Conservation (phyloP, 2,797 vertebrate genomes). For the Platalea minor region DNA sequence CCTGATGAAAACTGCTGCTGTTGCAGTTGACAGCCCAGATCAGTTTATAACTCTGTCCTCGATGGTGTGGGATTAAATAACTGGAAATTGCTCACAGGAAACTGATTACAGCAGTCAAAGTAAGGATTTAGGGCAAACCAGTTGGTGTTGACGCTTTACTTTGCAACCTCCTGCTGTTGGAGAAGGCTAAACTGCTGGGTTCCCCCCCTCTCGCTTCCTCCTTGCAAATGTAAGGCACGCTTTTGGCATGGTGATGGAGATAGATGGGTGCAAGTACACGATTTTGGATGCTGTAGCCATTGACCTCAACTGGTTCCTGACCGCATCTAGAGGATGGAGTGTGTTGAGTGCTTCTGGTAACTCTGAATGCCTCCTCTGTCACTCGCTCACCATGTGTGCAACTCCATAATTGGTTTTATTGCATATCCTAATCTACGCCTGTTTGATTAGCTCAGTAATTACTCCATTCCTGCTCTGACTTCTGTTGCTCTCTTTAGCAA, state of each 20-base stretch:
- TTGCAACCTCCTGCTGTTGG: neutral
- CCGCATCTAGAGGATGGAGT: neutral
- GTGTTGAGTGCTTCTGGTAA: neutral
- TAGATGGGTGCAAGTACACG: neutral
- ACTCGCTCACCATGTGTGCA: fast-evolving
- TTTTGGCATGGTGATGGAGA: neutral
- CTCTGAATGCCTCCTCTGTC: neutral
- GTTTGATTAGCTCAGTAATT: neutral
- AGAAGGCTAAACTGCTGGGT: neutral
- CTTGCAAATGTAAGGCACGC: neutral
- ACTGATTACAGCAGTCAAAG: neutral
- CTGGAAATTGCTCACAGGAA: neutral
- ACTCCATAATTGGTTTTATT: neutral
- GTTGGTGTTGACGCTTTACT: neutral
- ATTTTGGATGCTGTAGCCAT: neutral
- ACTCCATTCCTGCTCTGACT: neutral
- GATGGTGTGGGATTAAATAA: neutral
- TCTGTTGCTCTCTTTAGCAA: neutral
- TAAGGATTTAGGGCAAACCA: neutral
- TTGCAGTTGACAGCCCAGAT: neutral
- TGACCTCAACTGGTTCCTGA: neutral
- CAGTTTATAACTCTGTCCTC: neutral
- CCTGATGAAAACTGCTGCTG: constrained; percentile 11
- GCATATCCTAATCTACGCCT: neutral
- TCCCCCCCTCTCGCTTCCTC: neutral